Evolutionary conservation across 2,797 vertebrate species (phyloP), one percentile per base, ranked within the genome.

Genomic region (Luscinia megarhynchos): DNA sequence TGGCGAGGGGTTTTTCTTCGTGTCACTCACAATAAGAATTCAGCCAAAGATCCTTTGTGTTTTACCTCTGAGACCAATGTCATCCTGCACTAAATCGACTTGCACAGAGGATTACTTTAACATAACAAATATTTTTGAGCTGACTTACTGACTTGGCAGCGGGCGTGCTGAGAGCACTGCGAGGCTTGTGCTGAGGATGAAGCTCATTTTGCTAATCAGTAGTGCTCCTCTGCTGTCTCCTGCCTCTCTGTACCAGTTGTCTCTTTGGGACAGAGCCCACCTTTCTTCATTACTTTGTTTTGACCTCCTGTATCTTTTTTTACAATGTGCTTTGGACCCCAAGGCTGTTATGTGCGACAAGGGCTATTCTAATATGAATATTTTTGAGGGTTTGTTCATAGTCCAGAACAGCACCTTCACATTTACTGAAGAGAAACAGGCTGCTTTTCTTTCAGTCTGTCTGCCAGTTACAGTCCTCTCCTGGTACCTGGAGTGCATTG

Each of bases 41-140:
- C 80, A 83, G 74, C 62, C 80, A 55, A 29, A 90, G 77, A 84
- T 79, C 59, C 70, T 94, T 89, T 79, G 83, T 85, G 87, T 78
- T 89, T 53, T 68, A 48, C 53, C 67, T 93, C 68, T 0, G 34
- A 87, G 78, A 70, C 0, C 0, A 67, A 80, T 84, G 89, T 72
- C 75, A n/a, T 57, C 88, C 61, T 46, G 19, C 29, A 72, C 81
- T 59, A 43, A 76, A 84, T 57, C 0, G 13, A 50, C 61, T 64
- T 82, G 50, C 70, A 50, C 32, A 62, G 84, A 67, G 84, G 89
- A 72, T 91, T 89, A 72, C 74, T 95, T 90, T 64, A 93, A 57
- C 79, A 34, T 84, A 81, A 91, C 91, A 93, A 57, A 86, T 91
- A 88, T 84, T 92, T 94, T 36, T 32, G 70, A 70, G 81, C 70